Evolutionary conservation across 2,888 invertebrate genomes (phyloP).

Genomic region (Idaea biselata): DNA sequence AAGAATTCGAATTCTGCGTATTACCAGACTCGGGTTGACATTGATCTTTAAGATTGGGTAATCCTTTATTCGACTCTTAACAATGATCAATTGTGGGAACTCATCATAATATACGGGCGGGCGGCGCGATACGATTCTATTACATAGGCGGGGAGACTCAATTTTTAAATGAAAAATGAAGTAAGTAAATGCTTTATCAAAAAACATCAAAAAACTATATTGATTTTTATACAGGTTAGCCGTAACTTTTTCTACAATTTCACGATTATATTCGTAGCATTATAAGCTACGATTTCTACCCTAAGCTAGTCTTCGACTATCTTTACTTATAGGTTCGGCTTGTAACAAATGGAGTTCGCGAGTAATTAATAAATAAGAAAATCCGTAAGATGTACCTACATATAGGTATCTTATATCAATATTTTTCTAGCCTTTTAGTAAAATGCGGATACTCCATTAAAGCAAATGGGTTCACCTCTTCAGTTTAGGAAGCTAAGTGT

Average conservation of each 20-base stretch:
- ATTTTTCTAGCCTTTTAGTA: background rate
- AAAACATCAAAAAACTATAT: too few relatives aligned
- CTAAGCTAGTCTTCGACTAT: background rate
- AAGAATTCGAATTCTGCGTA: background rate
- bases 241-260: too few relatives aligned
- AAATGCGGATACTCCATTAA: slow-evolving; percentile 4
- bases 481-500: slow-evolving; percentile 17
- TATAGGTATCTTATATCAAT: background rate
- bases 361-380: background rate
- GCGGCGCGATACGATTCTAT: too few relatives aligned
- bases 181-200: too few relatives aligned
- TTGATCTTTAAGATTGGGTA: background rate
- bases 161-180: too few relatives aligned
- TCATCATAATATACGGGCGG: background rate
- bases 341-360: too few relatives aligned
- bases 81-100: background rate
- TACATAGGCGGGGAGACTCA: too few relatives aligned
- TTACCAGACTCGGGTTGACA: background rate
- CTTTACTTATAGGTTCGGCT: too few relatives aligned
- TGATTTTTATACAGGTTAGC: too few relatives aligned
- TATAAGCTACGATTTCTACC: too few relatives aligned
- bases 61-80: background rate
- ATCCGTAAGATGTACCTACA: background rate
- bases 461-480: slow-evolving; percentile 10
- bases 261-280: too few relatives aligned